These are phyloP conservation scores for Ispidina picta DNA, from an alignment of 2,797 vertebrate species.

Conservation along the genomic window DNA sequence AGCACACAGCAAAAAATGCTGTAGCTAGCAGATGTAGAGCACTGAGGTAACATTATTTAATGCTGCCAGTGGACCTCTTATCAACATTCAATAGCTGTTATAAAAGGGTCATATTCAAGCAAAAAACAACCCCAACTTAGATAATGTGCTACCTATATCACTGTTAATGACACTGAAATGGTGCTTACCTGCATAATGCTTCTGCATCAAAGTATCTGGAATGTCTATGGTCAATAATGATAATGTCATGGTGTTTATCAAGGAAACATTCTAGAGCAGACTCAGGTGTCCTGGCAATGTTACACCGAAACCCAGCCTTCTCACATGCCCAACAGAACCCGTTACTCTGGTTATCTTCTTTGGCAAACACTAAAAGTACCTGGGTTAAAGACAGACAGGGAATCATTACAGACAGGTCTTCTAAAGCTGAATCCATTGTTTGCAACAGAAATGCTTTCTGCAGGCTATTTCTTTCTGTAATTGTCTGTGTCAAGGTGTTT, in stretches of 20 bases:
- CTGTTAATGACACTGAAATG: neutral
- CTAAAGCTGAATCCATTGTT: neutral
- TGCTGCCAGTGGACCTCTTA: neutral
- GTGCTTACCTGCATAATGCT: slow-evolving; percentile 91
- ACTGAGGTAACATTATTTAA: neutral
- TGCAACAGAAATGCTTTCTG: neutral
- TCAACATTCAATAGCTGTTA: accelerated
- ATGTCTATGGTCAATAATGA: slow-evolving; percentile 96
- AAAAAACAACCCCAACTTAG: neutral
- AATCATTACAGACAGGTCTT: neutral
- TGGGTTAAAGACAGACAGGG: slow-evolving; percentile 64
- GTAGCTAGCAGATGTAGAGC: neutral
- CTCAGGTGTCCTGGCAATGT: slow-evolving; percentile 87
- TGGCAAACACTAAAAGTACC: slow-evolving; percentile 99
- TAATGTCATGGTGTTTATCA: slow-evolving; percentile 94
- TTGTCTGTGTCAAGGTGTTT: neutral
- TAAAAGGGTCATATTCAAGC: neutral
- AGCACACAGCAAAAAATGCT: neutral
- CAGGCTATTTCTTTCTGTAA: neutral
- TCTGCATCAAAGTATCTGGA: slow-evolving; percentile 93
- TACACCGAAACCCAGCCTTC: slow-evolving; percentile 91
- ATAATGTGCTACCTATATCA: neutral
- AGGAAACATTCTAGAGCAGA: slow-evolving; percentile 90
- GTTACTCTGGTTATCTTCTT: slow-evolving; percentile 95
- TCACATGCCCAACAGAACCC: slow-evolving; percentile 96